Evolutionary conservation across 2,113 vertebrate genomes (phyloP).

Genomic region (Chlorodrepanis virens): DNA sequence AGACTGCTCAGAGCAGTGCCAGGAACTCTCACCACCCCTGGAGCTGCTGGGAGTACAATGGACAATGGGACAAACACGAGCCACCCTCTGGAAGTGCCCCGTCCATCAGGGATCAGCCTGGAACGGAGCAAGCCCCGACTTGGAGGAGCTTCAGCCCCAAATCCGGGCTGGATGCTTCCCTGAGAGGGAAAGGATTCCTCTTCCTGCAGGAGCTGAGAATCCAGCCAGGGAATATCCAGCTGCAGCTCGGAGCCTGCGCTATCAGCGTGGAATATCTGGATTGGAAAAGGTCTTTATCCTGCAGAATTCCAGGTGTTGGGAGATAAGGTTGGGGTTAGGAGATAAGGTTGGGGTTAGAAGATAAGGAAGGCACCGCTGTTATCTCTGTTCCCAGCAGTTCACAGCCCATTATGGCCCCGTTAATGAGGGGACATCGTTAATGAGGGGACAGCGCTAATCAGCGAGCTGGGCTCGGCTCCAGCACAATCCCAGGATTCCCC

Average conservation of each 20-base stretch:
- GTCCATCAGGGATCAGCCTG: neutral
- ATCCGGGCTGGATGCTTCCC: neutral
- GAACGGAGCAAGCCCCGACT: neutral
- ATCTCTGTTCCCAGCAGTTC: neutral
- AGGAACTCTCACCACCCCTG: neutral
- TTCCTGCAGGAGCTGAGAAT: neutral
- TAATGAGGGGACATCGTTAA: too few species aligned
- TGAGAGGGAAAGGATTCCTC: neutral
- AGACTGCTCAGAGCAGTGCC: neutral
- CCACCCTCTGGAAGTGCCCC: neutral
- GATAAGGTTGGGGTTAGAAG: neutral
- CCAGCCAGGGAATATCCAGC: neutral
- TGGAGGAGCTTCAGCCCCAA: neutral
- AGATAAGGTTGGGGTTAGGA: neutral
- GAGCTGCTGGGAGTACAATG: neutral
- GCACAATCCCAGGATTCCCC: neutral
- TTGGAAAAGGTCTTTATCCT: neutral
- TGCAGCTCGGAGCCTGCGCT: neutral
- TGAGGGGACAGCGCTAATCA: neutral
- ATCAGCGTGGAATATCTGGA: neutral
- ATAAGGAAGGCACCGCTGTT: neutral
- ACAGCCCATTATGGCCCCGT: neutral
- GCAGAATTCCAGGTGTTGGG: neutral
- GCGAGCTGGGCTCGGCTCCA: neutral
- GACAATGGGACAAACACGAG: neutral